phyloP scores from a whole-genome alignment of 2,113 vertebrate genomes.

The Climacteris rufus region DNA sequence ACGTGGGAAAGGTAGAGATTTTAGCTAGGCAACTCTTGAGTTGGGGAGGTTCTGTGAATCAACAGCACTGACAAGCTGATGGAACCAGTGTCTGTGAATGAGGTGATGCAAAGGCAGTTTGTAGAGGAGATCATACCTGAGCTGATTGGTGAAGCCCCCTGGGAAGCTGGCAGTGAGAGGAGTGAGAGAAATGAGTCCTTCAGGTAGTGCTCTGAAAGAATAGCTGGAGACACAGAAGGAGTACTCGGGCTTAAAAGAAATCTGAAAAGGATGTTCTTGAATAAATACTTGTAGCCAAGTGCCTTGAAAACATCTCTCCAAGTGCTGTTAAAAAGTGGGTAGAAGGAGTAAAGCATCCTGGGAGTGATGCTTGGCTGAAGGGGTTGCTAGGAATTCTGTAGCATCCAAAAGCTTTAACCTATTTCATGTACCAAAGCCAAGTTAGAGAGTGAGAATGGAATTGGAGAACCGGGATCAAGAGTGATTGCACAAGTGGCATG shows the following conservation, averaged over 20 bases:
- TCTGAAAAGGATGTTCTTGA: background rate
- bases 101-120: background rate
- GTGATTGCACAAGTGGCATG: background rate
- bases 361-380: background rate
- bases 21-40: background rate
- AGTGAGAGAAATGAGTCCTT: background rate
- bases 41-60: background rate
- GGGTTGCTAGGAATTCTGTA: background rate
- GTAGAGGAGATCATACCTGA: background rate
- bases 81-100: background rate
- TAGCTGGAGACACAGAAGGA: background rate
- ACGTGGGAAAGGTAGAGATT: background rate
- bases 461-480: background rate
- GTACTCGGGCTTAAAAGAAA: background rate
- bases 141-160: rapidly evolving
- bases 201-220: background rate
- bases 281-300: background rate
- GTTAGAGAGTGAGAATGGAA: background rate
- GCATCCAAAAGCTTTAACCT: background rate
- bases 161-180: background rate
- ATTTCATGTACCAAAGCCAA: background rate
- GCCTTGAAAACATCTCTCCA: background rate
- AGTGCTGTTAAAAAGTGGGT: background rate
- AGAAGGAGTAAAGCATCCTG: background rate
- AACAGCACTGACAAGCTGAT: background rate